A percentile compares a stretch with the other conserved stretches of the same genome.
Evolutionary conservation across 1,140 invertebrate genomes (phyloP).

Genomic region (Drosophila virilis): DNA sequence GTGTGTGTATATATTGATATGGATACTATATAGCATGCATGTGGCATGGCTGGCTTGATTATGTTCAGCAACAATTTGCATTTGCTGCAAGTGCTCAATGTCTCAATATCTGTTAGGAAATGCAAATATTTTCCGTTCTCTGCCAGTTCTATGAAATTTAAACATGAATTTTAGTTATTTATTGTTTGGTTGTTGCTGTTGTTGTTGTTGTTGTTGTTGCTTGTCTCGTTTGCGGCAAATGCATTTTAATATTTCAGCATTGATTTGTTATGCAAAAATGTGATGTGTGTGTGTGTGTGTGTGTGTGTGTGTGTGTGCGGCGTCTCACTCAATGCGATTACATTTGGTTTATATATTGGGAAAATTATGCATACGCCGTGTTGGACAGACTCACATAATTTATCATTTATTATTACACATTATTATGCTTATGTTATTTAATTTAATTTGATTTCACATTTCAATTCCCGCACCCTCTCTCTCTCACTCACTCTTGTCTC

Average conservation of each 20-base stretch:
- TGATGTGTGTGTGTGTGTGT: conserved; percentile 44
- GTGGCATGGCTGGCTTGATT: conserved; percentile 33
- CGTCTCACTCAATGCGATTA: conserved; percentile 71
- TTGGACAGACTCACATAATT: conserved; percentile 68
- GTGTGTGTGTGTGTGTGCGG: conserved; percentile 49
- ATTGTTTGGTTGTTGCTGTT: conserved; percentile 48
- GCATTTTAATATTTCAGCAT: conserved; percentile 79
- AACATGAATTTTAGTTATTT: conserved; percentile 79
- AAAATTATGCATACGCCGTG: conserved; percentile 78
- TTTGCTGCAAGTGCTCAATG: conserved; percentile 56
- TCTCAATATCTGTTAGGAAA: conserved; percentile 48
- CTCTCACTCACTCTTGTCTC: background rate
- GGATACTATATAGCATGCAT: background rate
- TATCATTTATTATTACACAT: conserved; percentile 80
- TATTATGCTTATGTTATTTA: conserved; percentile 80
- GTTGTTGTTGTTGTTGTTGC: conserved; percentile 9
- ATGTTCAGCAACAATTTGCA: conserved; percentile 58
- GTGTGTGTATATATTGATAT: background rate
- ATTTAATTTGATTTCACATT: conserved; percentile 78
- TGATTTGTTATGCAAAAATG: conserved; percentile 81
- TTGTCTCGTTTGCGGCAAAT: conserved; percentile 70
- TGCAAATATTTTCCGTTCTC: conserved; percentile 61
- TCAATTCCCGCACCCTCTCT: conserved; percentile 6
- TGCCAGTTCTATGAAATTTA: conserved; percentile 58
- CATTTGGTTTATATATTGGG: conserved; percentile 33